Evolutionary conservation across 2,888 invertebrate genomes (phyloP).

Genomic region (Mechanitis messenoides): DNA sequence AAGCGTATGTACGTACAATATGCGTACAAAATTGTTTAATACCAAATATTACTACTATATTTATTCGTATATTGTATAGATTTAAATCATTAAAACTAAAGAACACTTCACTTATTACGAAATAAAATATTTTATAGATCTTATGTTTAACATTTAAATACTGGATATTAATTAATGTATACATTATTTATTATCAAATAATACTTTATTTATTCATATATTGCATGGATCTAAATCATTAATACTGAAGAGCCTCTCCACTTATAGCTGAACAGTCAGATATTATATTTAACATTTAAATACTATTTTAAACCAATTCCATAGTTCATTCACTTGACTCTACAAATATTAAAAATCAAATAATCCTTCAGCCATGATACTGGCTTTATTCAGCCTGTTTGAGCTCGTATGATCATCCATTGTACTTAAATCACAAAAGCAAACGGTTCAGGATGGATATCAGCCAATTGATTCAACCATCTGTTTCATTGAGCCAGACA

Average conservation of each 20-base stretch:
- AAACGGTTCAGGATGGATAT: conserved; percentile 43
- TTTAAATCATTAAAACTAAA: not conserved
- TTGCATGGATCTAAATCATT: no score
- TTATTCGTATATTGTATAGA: no score
- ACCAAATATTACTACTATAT: no score
- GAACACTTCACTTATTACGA: no score
- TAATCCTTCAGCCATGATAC: conserved; percentile 8
- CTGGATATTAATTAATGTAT: no score
- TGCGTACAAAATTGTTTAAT: not conserved
- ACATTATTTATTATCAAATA: no score
- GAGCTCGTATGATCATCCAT: conserved; percentile 33
- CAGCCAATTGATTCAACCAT: conserved; percentile 55
- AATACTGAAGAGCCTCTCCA: no score
- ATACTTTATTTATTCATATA: no score
- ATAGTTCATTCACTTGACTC: conserved; percentile 3
- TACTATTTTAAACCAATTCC: not conserved
- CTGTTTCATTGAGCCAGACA: conserved; percentile 47
- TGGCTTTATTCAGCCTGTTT: conserved; percentile 21
- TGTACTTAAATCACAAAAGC: conserved; percentile 43
- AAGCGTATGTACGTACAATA: no score
- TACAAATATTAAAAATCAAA: conserved; percentile 19
- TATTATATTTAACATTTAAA: not conserved
- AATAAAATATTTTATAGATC: no score
- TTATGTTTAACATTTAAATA: no score
- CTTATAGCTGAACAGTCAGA: no score